phyloP scores from a whole-genome alignment of 2,113 vertebrate species.

The Rhodinocichla rosea region DNA sequence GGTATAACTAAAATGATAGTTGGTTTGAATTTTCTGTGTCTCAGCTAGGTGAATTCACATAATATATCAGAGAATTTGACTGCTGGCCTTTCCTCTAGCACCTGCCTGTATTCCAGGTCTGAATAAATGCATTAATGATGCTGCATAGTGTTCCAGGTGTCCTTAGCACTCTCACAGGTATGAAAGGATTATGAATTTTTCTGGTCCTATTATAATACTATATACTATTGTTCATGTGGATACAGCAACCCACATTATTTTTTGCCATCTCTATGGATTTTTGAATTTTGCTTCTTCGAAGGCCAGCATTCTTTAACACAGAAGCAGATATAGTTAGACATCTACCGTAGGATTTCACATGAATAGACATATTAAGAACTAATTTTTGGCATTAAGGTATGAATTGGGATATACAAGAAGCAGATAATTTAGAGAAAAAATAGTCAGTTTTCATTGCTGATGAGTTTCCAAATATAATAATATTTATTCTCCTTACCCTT shows the following conservation, averaged over 20 bases:
- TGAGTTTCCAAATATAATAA: neutral
- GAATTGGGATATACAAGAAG: neutral
- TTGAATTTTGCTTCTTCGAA: neutral
- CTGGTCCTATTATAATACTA: neutral
- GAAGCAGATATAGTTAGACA: neutral
- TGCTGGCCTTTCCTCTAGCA: neutral
- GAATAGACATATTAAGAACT: neutral
- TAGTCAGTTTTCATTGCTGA: neutral
- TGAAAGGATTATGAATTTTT: neutral
- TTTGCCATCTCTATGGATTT: neutral
- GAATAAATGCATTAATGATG: neutral
- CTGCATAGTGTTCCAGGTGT: neutral
- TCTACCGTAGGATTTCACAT: neutral
- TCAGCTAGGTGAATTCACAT: neutral
- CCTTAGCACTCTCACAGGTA: neutral
- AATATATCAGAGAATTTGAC: neutral
- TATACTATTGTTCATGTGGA: neutral
- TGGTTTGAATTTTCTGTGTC: neutral
- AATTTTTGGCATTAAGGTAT: neutral
- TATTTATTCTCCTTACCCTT: neutral
- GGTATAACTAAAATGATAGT: neutral
- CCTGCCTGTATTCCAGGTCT: neutral
- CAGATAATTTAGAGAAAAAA: neutral
- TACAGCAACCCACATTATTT: neutral
- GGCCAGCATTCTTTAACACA: neutral